These are phyloP conservation scores for Lypha dubia DNA, from an alignment of 2,888 invertebrate species.

Conservation along the genomic window DNA sequence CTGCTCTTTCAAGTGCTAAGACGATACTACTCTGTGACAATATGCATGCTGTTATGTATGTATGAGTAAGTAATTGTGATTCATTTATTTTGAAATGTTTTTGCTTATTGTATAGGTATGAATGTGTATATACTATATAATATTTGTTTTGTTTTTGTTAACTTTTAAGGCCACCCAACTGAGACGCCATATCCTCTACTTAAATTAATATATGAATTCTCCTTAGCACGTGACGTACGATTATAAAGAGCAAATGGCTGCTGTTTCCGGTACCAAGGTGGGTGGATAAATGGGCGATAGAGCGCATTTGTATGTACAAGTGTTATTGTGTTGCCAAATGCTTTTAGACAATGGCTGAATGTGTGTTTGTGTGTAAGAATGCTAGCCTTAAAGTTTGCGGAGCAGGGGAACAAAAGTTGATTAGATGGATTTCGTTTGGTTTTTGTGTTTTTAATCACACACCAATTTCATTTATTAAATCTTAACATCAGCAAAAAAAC, in stretches of 20 bases:
- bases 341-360: slow-evolving; percentile 24
- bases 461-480: slow-evolving; percentile 83
- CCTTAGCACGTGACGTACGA: slow-evolving; percentile 68
- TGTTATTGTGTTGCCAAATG: slow-evolving; percentile 70
- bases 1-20: neutral
- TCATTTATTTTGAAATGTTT: neutral
- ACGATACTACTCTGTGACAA: too few relatives aligned
- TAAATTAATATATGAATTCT: slow-evolving; percentile 61
- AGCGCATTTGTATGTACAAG: slow-evolving; percentile 17
- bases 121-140: too few relatives aligned
- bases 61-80: too few relatives aligned
- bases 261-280: slow-evolving; percentile 73
- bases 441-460: slow-evolving; percentile 84
- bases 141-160: slow-evolving; percentile 20
- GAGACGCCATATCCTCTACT: slow-evolving; percentile 66
- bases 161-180: slow-evolving; percentile 66
- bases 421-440: slow-evolving; percentile 83
- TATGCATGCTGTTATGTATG: too few relatives aligned
- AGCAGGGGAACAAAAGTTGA: slow-evolving; percentile 80
- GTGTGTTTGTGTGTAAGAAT: slow-evolving; percentile 5
- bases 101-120: neutral
- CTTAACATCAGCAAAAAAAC: slow-evolving; percentile 81
- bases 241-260: slow-evolving; percentile 72
- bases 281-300: slow-evolving; percentile 61
- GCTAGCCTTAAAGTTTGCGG: slow-evolving; percentile 53